Conservation (phyloP, 2,888 invertebrate species). For the Dioctria rufipes region DNA sequence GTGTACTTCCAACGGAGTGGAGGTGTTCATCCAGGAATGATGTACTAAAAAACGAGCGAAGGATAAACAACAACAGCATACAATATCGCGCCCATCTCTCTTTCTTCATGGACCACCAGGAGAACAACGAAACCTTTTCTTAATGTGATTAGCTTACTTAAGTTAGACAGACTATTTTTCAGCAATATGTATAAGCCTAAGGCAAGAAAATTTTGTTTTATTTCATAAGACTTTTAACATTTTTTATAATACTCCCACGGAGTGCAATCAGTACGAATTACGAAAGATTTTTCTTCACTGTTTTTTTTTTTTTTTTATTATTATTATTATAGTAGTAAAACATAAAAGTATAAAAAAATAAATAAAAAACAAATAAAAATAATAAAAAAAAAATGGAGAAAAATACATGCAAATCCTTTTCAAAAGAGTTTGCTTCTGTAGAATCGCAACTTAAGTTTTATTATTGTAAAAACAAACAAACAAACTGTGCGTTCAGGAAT, state of each 20-base stretch:
- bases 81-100: neutral
- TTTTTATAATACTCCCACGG: constrained; percentile 47
- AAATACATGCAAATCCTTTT: neutral
- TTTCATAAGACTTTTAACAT: constrained; percentile 6
- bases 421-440: neutral
- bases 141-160: constrained; percentile 24
- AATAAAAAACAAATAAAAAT: neutral
- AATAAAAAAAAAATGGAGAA: neutral
- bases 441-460: neutral
- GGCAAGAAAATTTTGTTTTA: constrained; percentile 1
- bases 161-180: constrained; percentile 1
- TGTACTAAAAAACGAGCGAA: constrained; percentile 77
- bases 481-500: neutral
- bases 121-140: constrained; percentile 7
- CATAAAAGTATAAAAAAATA: neutral
- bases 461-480: neutral
- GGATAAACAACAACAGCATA: neutral
- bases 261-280: constrained; percentile 46
- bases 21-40: constrained; percentile 89
- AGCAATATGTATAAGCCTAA: constrained; percentile 42
- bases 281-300: constrained; percentile 9
- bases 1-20: constrained; percentile 90
- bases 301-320: neutral
- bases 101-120: constrained; percentile 5
- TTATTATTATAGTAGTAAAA: neutral